Evolutionary conservation across 1,140 invertebrate species (phyloP).

Genomic region (Brachionus rubens): DNA sequence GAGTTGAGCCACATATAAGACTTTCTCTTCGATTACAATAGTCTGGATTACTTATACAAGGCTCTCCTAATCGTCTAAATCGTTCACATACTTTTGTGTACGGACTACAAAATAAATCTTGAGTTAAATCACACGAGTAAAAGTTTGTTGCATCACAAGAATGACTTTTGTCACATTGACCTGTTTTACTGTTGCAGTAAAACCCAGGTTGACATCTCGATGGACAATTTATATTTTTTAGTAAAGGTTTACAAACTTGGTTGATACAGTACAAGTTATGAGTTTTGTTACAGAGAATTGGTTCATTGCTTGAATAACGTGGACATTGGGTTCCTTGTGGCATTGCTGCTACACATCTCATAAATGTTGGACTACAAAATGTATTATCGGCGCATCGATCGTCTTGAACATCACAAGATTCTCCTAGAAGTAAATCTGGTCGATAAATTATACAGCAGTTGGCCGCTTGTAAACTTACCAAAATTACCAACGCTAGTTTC

Average conservation of each 20-base stretch:
- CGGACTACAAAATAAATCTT: too few species aligned
- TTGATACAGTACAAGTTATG: constrained; percentile 11
- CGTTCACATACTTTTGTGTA: too few species aligned
- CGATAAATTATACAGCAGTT: too few species aligned
- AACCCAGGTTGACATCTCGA: background rate
- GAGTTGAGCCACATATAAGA: too few species aligned
- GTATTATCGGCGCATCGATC: background rate
- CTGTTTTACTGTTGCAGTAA: background rate
- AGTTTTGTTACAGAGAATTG: background rate
- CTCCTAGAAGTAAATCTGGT: too few species aligned
- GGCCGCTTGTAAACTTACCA: too few species aligned
- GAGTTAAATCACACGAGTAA: too few species aligned
- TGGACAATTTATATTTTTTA: background rate
- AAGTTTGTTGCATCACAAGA: too few species aligned
- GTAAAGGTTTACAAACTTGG: background rate
- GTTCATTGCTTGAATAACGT: background rate
- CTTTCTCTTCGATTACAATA: too few species aligned
- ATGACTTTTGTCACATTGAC: background rate
- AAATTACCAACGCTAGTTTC: too few species aligned
- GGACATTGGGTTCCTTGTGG: background rate
- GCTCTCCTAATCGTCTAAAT: too few species aligned
- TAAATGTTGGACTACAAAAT: constrained; percentile 14
- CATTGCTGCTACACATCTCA: constrained; percentile 7
- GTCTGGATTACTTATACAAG: too few species aligned
- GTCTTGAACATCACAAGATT: background rate